Percentiles rank a stretch among this genome's conserved stretches.
Conservation (phyloP, 1,140 invertebrate species). For the Macrobrachium rosenbergii region DNA sequence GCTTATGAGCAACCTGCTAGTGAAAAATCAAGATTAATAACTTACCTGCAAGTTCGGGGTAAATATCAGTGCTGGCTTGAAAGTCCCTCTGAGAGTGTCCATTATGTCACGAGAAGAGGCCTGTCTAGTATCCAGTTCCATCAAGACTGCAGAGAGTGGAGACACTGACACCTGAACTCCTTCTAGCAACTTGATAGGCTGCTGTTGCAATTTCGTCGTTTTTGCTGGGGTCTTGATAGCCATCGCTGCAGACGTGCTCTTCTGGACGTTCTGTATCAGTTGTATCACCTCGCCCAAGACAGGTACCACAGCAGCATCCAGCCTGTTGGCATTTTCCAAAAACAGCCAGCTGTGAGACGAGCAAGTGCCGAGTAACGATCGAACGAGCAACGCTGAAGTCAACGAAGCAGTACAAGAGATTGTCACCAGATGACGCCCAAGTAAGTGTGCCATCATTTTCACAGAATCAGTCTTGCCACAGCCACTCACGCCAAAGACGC, state of each 20-base stretch:
- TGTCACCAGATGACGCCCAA: constrained; percentile 49
- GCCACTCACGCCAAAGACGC: constrained; percentile 38
- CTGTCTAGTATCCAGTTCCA: constrained; percentile 47
- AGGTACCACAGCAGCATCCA: constrained; percentile 38
- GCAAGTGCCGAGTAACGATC: constrained; percentile 38
- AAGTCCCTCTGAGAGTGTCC: constrained; percentile 43
- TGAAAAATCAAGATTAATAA: neutral
- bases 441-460: constrained; percentile 39
- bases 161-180: constrained; percentile 38
- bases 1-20: too few relatives aligned
- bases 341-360: constrained; percentile 51
- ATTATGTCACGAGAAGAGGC: constrained; percentile 3
- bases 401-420: constrained; percentile 43
- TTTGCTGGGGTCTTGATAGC: constrained; percentile 8
- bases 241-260: constrained; percentile 11
- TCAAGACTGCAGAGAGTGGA: constrained; percentile 34
- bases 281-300: constrained; percentile 53
- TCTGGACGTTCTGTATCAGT: constrained; percentile 29
- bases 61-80: constrained; percentile 31
- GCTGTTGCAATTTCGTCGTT: constrained; percentile 17
- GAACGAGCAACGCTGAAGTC: constrained; percentile 26
- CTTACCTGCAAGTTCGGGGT: constrained; percentile 36
- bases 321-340: constrained; percentile 33
- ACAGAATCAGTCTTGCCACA: constrained; percentile 47
- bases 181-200: constrained; percentile 38